Conservation (phyloP, 2,797 vertebrate species). For the Lutjanus campechanus region DNA sequence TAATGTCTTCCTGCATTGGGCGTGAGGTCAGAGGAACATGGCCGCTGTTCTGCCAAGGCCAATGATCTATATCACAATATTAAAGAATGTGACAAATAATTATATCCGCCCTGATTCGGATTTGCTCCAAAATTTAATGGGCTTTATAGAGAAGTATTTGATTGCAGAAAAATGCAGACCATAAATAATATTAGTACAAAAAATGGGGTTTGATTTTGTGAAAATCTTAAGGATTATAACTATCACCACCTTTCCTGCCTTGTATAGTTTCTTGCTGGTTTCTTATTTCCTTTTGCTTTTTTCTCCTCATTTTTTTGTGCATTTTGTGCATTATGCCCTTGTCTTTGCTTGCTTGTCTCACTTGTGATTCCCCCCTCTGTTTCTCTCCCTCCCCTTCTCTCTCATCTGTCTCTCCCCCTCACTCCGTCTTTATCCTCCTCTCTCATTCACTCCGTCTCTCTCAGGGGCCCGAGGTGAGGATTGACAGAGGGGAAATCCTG, state of each 20-base stretch:
- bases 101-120: too few relatives aligned
- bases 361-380: not conserved
- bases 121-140: too few relatives aligned
- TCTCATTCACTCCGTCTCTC: conserved; percentile 48
- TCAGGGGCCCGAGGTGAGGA: conserved; percentile 52
- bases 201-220: not conserved
- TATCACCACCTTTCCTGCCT: not conserved
- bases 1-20: too few relatives aligned
- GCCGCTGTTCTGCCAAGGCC: too few relatives aligned
- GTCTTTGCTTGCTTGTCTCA: not conserved
- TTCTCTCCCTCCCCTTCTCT: conserved; percentile 4
- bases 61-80: too few relatives aligned
- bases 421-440: conserved; percentile 36
- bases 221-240: not conserved
- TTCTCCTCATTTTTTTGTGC: not conserved
- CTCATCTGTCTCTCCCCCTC: conserved; percentile 17
- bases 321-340: not conserved
- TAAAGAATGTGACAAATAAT: too few relatives aligned
- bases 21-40: too few relatives aligned
- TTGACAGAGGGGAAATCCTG: conserved; percentile 59
- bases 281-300: not conserved
- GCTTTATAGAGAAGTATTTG: too few relatives aligned
- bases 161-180: not conserved
- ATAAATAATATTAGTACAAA: not conserved
- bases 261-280: not conserved